Conservation (phyloP, 2,113 vertebrate genomes). For the Rhinichthys klamathensis region DNA sequence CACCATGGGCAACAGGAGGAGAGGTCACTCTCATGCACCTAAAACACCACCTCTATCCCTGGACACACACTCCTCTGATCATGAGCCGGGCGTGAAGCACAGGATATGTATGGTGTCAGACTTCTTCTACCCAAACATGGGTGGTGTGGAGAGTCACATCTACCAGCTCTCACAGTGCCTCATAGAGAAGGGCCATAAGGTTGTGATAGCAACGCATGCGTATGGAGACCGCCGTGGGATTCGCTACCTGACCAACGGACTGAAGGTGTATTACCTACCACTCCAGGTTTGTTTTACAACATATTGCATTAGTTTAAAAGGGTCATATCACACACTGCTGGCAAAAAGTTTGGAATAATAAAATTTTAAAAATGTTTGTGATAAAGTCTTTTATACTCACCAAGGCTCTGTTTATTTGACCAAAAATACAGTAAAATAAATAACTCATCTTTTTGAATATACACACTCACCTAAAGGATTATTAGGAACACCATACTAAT, state of each 20-base stretch:
- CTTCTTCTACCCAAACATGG: constrained; percentile 99
- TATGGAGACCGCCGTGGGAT: constrained; percentile 88
- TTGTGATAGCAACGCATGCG: constrained; percentile 91
- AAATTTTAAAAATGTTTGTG: too few relatives aligned
- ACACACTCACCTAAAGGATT: too few relatives aligned
- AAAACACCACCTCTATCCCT: background rate
- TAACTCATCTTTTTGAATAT: too few relatives aligned
- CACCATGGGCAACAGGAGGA: constrained; percentile 42
- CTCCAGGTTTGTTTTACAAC: constrained; percentile 78
- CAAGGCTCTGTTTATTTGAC: too few relatives aligned
- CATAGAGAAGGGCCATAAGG: constrained; percentile 94
- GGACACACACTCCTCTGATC: background rate
- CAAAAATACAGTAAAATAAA: too few relatives aligned
- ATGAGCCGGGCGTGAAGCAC: constrained; percentile 67
- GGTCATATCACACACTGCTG: background rate
- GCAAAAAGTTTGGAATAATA: too few relatives aligned
- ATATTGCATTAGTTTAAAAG: background rate
- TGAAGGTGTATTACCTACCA: constrained; percentile 97
- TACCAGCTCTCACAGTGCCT: constrained; percentile 99
- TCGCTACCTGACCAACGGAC: constrained; percentile 90
- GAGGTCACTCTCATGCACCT: constrained; percentile 11
- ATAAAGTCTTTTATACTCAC: too few relatives aligned
- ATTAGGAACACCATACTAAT: too few relatives aligned
- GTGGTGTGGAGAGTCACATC: constrained; percentile 97
- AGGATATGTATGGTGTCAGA: constrained; percentile 97